Base-by-base conservation (phyloP, 2,113 vertebrate species). In the Thunnus thynnus region DNA sequence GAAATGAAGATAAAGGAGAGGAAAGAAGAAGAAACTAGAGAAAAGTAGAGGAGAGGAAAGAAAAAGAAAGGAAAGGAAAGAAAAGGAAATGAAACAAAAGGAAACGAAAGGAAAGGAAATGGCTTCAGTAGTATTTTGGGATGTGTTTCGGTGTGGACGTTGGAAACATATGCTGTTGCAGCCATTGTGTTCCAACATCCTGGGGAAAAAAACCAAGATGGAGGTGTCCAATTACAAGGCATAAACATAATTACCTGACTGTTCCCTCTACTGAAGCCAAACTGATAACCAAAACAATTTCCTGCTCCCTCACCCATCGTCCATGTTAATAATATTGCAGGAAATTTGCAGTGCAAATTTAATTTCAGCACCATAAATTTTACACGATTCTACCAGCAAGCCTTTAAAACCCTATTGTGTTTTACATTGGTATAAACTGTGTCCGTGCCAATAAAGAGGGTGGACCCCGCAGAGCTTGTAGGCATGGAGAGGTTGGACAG, bases 151-250 rank as follows among this genome's bases (percentile, higher is more conserved):
- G 18, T 55, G 47, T 32, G 44, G n/a, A 61, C 20, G 73, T 54
- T 54, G 61, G 78, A 20, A 78, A 51, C 9, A 60, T 44, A 73
- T 46, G 30, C 41, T 65, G 56, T 61, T 52, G 54, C 20, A 27
- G 47, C 18, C 61, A 82, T 89, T 83, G 58, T 76, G 22, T 83
- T 83, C 25, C 80, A 74, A 78, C 55, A 82, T 83, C 61, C 62
- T 82, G 68, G 46, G 32, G 3, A 1, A 46, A 68, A 68, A 74
- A 80, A 52, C 18, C 27, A 57, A 62, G 20, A 14, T 63, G 54
- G 56, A 65, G 80, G 82, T 82, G 81, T 87, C 67, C 17, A 51
- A 57, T 88, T 91, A 62, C 80, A 73, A 48, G 13, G 12, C 27
- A 73, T 71, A 62, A 85, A 76, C 58, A 51, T 12, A 27, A 22